Evolutionary conservation across 1,140 invertebrate species (phyloP).

Genomic region (Pseudoatta argentina): DNA sequence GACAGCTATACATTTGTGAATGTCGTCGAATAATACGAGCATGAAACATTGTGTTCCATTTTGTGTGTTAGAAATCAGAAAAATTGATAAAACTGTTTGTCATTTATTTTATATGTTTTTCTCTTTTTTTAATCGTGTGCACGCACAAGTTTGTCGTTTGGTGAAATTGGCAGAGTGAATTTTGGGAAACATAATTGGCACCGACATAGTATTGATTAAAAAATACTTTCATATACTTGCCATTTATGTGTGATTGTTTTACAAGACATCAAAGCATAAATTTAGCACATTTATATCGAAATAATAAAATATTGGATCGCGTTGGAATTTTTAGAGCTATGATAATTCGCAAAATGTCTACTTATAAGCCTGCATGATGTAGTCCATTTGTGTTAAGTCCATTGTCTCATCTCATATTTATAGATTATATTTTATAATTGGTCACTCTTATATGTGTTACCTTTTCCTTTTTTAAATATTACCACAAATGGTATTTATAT

Average conservation of each 20-base stretch:
- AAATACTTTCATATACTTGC: constrained; percentile 30
- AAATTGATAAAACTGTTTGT: constrained; percentile 14
- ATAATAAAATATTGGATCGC: constrained; percentile 26
- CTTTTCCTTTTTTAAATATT: constrained; percentile 18
- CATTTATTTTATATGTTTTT: neutral
- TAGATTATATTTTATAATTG: constrained; percentile 11
- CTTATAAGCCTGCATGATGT: constrained; percentile 37
- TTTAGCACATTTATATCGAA: constrained; percentile 35
- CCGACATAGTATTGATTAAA: neutral
- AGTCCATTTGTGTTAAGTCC: constrained; percentile 50
- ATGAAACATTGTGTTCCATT: constrained; percentile 35
- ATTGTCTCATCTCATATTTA: constrained; percentile 34
- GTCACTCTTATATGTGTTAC: constrained; percentile 5
- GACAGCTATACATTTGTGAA: constrained; percentile 14
- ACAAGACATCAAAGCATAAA: constrained; percentile 55
- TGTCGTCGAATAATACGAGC: constrained; percentile 43
- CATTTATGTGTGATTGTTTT: constrained; percentile 33
- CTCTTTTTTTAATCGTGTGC: constrained; percentile 18
- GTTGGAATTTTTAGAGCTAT: constrained; percentile 35
- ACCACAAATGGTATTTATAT: constrained; percentile 34
- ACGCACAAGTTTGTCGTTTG: constrained; percentile 18
- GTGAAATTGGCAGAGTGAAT: constrained; percentile 44
- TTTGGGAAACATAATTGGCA: constrained; percentile 8
- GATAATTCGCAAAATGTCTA: constrained; percentile 30
- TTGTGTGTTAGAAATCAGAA: constrained; percentile 21